These are phyloP conservation scores for Gorsachius magnificus DNA, from an alignment of 2,797 vertebrate species.

Conservation along the genomic window DNA sequence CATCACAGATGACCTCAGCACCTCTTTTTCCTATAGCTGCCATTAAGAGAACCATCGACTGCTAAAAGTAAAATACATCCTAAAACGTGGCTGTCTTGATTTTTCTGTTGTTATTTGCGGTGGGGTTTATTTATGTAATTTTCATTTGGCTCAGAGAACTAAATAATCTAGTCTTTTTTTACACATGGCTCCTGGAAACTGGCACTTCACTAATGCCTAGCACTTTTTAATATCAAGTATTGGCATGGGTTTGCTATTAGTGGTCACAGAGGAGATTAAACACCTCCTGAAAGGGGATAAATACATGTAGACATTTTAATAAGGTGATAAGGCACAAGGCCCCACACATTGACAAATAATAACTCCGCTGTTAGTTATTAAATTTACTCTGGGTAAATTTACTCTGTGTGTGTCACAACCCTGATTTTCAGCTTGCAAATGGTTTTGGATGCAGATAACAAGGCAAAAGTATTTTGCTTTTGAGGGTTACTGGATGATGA, in stretches of 20 bases:
- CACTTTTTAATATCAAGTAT: background rate
- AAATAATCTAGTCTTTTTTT: background rate
- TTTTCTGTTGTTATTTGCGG: background rate
- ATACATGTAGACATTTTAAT: conserved; percentile 8
- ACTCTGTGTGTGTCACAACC: background rate
- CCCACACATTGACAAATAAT: background rate
- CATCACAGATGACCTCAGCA: background rate
- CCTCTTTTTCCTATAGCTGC: background rate
- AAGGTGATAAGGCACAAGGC: background rate
- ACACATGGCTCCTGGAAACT: background rate
- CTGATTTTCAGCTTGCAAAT: background rate
- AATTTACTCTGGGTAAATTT: background rate
- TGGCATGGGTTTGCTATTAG: background rate
- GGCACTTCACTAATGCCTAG: background rate
- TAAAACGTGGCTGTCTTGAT: background rate
- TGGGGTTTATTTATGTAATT: background rate
- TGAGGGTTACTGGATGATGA: background rate
- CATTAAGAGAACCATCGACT: background rate
- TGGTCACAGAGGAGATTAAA: conserved; percentile 1
- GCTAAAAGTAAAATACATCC: background rate
- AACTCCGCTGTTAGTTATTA: background rate
- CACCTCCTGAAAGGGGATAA: background rate
- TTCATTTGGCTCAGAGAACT: background rate
- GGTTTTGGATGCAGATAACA: background rate
- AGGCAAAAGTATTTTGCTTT: background rate